Conservation (phyloP, 2,797 vertebrate genomes). For the Cynodonichthys magdalenae region DNA sequence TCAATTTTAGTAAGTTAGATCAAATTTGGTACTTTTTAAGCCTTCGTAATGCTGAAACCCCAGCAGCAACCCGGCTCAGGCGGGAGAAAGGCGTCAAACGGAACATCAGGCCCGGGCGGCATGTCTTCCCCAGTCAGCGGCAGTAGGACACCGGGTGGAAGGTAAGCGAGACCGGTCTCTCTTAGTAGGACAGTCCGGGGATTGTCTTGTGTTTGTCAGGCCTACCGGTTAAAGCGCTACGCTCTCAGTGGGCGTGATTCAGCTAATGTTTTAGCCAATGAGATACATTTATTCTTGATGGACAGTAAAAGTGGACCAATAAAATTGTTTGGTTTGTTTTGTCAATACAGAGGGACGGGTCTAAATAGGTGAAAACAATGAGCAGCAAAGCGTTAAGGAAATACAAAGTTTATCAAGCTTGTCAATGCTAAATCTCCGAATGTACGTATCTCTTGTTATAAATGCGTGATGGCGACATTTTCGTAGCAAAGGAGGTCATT, state of each 20-base stretch:
- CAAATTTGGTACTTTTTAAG: conserved; percentile 53
- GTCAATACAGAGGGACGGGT: conserved; percentile 35
- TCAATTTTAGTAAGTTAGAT: conserved; percentile 54
- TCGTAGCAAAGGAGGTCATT: conserved; percentile 10
- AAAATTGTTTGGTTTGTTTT: neutral
- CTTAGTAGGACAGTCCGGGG: conserved; percentile 69
- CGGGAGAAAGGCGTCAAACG: conserved; percentile 84
- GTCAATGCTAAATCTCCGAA: neutral
- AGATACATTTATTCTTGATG: conserved; percentile 31
- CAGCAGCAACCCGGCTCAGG: conserved; percentile 82
- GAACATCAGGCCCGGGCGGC: conserved; percentile 78
- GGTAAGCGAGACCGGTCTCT: conserved; percentile 65
- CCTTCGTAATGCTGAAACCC: conserved; percentile 79
- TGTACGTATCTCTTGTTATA: neutral
- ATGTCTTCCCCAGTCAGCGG: conserved; percentile 81
- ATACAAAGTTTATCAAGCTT: conserved; percentile 54
- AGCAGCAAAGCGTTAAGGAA: conserved; percentile 42
- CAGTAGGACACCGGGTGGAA: conserved; percentile 78
- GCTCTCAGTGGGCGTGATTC: conserved; percentile 69
- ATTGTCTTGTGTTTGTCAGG: conserved; percentile 67
- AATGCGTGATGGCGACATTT: neutral
- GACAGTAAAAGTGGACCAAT: conserved; percentile 57
- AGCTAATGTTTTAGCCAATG: conserved; percentile 50
- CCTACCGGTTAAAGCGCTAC: conserved; percentile 83
- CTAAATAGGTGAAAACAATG: conserved; percentile 37